These are phyloP conservation scores for Gadopsis marmoratus DNA, from an alignment of 2,797 vertebrate species.

Conservation along the genomic window DNA sequence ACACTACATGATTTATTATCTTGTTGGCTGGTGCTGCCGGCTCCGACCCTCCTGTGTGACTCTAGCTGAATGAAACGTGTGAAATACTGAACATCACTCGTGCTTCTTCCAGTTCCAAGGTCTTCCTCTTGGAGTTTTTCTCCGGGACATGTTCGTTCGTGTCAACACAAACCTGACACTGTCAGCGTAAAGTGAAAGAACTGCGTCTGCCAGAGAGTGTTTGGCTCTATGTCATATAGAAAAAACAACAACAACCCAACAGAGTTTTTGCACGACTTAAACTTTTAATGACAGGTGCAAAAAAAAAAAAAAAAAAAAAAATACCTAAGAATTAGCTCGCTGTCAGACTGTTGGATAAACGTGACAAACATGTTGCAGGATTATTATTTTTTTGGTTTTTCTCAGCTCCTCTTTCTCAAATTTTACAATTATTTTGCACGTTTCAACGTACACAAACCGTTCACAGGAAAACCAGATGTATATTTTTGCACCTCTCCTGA, in stretches of 20 bases:
- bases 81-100: background rate
- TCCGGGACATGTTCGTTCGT: background rate
- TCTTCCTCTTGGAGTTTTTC: background rate
- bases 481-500: background rate
- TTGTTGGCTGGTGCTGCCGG: background rate
- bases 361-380: background rate
- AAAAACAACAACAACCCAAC: too few relatives aligned
- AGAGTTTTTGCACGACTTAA: background rate
- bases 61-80: background rate
- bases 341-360: background rate
- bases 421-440: background rate
- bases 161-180: background rate
- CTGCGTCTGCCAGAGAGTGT: background rate
- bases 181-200: background rate
- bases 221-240: background rate
- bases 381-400: background rate
- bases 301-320: background rate
- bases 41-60: background rate
- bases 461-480: background rate
- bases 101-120: background rate
- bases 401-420: background rate
- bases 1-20: slow-evolving; percentile 9
- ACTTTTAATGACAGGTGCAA: background rate
- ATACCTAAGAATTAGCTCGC: too few relatives aligned
- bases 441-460: background rate